Conservation (phyloP, 2,888 invertebrate species). For the Melieria picta region DNA sequence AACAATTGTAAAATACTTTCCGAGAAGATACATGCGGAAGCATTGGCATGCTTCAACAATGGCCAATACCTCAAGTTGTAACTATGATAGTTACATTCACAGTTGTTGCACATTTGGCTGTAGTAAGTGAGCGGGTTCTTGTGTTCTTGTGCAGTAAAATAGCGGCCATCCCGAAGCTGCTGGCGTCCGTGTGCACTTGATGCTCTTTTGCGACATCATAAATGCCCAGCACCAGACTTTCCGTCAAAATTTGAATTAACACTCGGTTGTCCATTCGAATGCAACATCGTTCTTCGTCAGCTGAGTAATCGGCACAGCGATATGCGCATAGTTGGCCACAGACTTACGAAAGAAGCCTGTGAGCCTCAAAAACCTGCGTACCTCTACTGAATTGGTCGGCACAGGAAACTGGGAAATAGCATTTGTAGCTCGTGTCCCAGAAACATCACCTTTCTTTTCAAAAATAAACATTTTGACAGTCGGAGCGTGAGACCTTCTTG, state of each 20-base stretch:
- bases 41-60: conserved; percentile 41
- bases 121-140: conserved; percentile 34
- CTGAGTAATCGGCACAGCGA: conserved; percentile 46
- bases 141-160: conserved; percentile 53
- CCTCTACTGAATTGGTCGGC: conserved; percentile 46
- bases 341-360: conserved; percentile 54
- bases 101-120: conserved; percentile 51
- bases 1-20: background rate
- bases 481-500: conserved; percentile 40
- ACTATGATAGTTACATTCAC: conserved; percentile 3
- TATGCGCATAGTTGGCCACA: conserved; percentile 44
- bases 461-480: conserved; percentile 46
- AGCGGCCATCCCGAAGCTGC: conserved; percentile 51
- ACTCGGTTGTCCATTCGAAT: conserved; percentile 38
- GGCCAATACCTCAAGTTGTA: background rate
- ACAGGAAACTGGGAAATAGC: conserved; percentile 45
- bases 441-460: conserved; percentile 45
- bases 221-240: conserved; percentile 50
- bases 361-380: conserved; percentile 53
- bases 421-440: conserved; percentile 48
- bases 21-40: conserved; percentile 53
- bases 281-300: conserved; percentile 34
- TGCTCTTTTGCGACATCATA: conserved; percentile 31
- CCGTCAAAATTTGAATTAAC: conserved; percentile 45
- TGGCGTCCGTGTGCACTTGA: conserved; percentile 57